Evolutionary conservation across 1,140 invertebrate species (phyloP).

Genomic region (Hycleus phaleratus): DNA sequence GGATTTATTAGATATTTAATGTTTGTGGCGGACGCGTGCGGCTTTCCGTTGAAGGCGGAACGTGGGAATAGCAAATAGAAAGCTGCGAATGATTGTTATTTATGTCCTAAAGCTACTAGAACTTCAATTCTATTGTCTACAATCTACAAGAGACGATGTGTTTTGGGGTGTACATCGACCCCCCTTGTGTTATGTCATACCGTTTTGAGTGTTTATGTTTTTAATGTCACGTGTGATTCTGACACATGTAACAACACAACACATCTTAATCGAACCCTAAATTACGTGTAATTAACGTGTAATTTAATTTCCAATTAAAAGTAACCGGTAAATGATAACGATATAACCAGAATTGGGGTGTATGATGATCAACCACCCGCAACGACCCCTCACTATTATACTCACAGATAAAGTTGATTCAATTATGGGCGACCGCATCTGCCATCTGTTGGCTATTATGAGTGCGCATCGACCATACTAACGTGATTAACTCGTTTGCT

Average conservation of each 20-base stretch:
- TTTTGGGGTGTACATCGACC: conserved; percentile 11
- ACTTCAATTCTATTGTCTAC: conserved; percentile 25
- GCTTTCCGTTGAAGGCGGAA: conserved; percentile 18
- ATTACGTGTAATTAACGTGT: not conserved
- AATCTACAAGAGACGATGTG: conserved; percentile 9
- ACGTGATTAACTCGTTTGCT: conserved; percentile 40
- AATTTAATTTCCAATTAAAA: not conserved
- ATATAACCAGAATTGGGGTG: not conserved
- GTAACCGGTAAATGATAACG: not conserved
- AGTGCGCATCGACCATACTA: conserved; percentile 36
- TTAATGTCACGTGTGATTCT: conserved; percentile 36
- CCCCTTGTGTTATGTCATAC: not conserved
- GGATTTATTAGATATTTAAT: conserved; percentile 41
- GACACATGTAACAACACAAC: conserved; percentile 27
- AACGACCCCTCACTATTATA: conserved; percentile 37
- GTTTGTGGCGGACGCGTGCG: conserved; percentile 32
- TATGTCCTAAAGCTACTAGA: conserved; percentile 30
- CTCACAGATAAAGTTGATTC: conserved; percentile 42
- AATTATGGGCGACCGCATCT: conserved; percentile 41
- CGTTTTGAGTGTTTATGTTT: conserved; percentile 33
- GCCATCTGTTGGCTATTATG: conserved; percentile 41
- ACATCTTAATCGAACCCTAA: too few species aligned
- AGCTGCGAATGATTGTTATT: conserved; percentile 37
- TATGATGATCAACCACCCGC: conserved; percentile 32
- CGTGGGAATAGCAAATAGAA: conserved; percentile 40